Percentiles rank a stretch among this genome's conserved stretches.
Evolutionary conservation across 1,140 invertebrate genomes (phyloP).

Genomic region (Bombyx mori): ASM3026992v2 NC_085109.1:6257501-6258000

Average conservation of each 20-base stretch:
- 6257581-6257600: no score
- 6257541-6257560: no score
- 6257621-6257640: no score
- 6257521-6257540: no score
- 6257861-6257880: slow-evolving; percentile 24
- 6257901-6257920: slow-evolving; percentile 63
- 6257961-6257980: slow-evolving; percentile 84
- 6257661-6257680: slow-evolving; percentile 53
- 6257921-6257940: slow-evolving; percentile 90
- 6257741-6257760: slow-evolving; percentile 45
- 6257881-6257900: slow-evolving; percentile 53
- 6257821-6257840: slow-evolving; percentile 23
- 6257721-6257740: slow-evolving; percentile 37
- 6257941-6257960: slow-evolving; percentile 89
- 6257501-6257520: no score
- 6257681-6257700: slow-evolving; percentile 53
- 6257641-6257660: slow-evolving; percentile 5
- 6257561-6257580: no score
- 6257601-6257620: no score
- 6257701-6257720: slow-evolving; percentile 24
- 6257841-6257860: slow-evolving; percentile 39
- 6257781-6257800: slow-evolving; percentile 41
- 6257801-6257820: slow-evolving; percentile 27
- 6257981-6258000: slow-evolving; percentile 76
- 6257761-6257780: slow-evolving; percentile 52